Evolutionary conservation across 2,797 vertebrate species (phyloP), one percentile per base, ranked within the genome.

Genomic region (Pangasius larnaudii): DNA sequence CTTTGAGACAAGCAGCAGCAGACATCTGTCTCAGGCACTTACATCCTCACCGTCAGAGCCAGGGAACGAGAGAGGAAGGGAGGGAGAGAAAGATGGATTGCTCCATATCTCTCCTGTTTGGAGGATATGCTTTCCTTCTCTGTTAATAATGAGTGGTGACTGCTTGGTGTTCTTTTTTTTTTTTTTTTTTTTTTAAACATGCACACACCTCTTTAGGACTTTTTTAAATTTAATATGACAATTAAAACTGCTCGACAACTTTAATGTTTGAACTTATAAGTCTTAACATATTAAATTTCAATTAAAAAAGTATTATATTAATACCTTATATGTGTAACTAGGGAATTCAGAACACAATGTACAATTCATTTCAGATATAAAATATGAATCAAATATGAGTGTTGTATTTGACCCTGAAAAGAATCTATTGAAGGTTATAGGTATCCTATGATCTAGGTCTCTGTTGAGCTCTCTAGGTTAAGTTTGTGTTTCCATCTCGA

Each of bases 1-100:
- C 93, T 94, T 95, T 95, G 90, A 96, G 95, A 95, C 94, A 94
- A 92, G 94, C 93, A 92, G 94, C 94, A 94, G 94, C 93, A 94
- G 92, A 95, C 94, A 95, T 95, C 95, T 94, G 95, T 96, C 95
- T 95, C 77, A 93, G 93, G 93, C 95, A 95, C 95, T 96, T 95
- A 94, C 88, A 90, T 95, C 93, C 94, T 90, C 91, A 92, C 91
- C 67, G 86, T 88, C 89, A 86, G 87, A 91, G 89, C 89, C 61
- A 86, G 71, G 75, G 69, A 89, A 85, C n/a, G 86, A 89, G 78
- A 87, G 39, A 87, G 86, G 65, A 90, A 51, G 61, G 87, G 88
- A 85, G 88, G 86, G 89, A 33, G 86, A 90, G 81, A 89, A 95
- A 95, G 95, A 95, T 91, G 94, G 94, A 95, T 95, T 91, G 94